Evolutionary conservation across 2,113 vertebrate species (phyloP).

Genomic region (Pipa parva): DNA sequence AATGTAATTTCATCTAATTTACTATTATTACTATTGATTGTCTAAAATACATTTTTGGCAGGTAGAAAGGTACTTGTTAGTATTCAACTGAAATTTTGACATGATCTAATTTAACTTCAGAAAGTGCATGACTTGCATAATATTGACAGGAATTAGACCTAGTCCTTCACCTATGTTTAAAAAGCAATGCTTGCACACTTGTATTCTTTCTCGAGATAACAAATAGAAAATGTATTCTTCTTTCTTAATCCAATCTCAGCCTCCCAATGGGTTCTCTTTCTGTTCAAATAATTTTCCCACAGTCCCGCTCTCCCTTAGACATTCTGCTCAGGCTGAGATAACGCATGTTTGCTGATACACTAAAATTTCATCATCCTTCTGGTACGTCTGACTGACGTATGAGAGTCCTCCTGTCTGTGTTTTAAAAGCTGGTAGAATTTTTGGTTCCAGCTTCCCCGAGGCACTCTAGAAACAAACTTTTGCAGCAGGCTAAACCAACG

Average conservation of each 20-base stretch:
- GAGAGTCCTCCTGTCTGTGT: neutral
- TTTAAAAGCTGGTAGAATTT: neutral
- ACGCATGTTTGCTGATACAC: neutral
- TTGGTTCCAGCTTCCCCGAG: neutral
- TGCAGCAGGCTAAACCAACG: neutral
- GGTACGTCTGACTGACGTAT: conserved; percentile 5
- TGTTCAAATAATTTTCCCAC: conserved; percentile 33
- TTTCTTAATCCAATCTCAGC: neutral
- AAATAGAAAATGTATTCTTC: conserved; percentile 8
- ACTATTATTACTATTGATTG: no score
- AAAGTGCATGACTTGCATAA: no score
- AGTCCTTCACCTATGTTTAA: no score
- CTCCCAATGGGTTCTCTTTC: neutral
- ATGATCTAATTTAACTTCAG: no score
- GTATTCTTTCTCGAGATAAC: conserved; percentile 3
- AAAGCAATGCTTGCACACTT: no score
- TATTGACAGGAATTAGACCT: no score
- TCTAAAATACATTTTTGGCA: no score
- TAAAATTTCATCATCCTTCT: conserved; percentile 9
- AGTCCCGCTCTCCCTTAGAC: conserved; percentile 14
- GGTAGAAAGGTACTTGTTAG: no score
- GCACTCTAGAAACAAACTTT: conserved; percentile 8
- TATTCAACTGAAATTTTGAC: no score
- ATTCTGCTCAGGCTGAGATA: neutral
- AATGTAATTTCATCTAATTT: no score